These are phyloP conservation scores for Punctoribates punctum DNA, from an alignment of 2,888 invertebrate genomes.

Conservation along the genomic window DNA sequence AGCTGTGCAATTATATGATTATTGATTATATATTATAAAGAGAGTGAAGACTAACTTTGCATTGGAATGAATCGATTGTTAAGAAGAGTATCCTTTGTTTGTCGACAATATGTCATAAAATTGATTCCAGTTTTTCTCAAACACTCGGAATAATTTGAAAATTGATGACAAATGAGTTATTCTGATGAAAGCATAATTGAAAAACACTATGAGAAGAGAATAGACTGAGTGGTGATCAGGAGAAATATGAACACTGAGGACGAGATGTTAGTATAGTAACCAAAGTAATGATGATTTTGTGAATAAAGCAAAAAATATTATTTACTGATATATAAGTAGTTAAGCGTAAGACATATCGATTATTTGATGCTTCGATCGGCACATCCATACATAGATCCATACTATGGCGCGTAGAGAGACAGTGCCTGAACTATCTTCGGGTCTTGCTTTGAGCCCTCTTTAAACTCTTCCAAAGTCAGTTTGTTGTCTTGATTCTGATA, in stretches of 20 bases:
- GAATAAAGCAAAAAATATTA: conserved; percentile 6
- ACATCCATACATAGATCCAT: not conserved
- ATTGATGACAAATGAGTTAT: no score
- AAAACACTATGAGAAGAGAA: no score
- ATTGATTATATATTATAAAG: conserved; percentile 16
- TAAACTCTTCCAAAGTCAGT: conserved; percentile 89
- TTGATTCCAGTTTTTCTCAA: no score
- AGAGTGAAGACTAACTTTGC: not conserved
- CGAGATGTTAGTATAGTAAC: no score
- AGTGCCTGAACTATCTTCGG: conserved; percentile 96
- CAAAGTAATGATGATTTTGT: not conserved
- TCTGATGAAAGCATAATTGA: no score
- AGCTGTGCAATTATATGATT: conserved; percentile 23
- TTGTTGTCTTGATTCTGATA: conserved; percentile 84
- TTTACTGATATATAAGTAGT: conserved; percentile 8
- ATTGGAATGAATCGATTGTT: not conserved
- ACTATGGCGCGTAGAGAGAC: conserved; percentile 55
- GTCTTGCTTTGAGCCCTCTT: conserved; percentile 96
- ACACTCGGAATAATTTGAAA: no score
- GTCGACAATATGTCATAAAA: no score
- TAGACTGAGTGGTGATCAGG: no score
- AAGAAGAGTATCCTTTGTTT: not conserved
- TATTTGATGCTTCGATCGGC: not conserved
- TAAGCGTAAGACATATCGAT: conserved; percentile 8
- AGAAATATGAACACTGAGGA: no score